Evolutionary conservation across 2,888 invertebrate species (phyloP).

Genomic region (Drosophila bunnanda): DNA sequence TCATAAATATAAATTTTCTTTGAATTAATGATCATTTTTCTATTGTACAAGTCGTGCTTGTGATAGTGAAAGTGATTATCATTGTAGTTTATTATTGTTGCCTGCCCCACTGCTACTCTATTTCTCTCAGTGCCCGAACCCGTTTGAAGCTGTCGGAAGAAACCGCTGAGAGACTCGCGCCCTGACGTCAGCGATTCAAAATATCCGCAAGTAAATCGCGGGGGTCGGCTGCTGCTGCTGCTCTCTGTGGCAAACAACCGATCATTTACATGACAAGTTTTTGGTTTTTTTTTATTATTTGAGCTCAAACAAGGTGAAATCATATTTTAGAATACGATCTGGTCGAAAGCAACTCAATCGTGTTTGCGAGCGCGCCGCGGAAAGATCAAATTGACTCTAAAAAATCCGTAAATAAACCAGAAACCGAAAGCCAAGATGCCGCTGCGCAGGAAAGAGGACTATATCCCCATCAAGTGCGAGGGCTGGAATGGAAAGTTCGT

Average conservation of each 20-base stretch:
- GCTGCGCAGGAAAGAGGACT: slow-evolving; percentile 80
- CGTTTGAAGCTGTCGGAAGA: slow-evolving; percentile 49
- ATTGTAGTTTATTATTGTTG: not conserved
- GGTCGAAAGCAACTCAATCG: slow-evolving; percentile 55
- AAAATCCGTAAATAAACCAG: slow-evolving; percentile 1
- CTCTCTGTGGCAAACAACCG: slow-evolving; percentile 43
- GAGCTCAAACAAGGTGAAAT: slow-evolving; percentile 61
- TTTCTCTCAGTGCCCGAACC: slow-evolving; percentile 27
- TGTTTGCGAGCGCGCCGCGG: slow-evolving; percentile 54
- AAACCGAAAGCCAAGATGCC: slow-evolving; percentile 68
- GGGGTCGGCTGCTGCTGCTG: slow-evolving; percentile 21
- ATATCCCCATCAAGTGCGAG: slow-evolving; percentile 84
- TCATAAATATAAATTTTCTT: not conserved
- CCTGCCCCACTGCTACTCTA: rapidly evolving
- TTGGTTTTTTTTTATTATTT: slow-evolving; percentile 5
- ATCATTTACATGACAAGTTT: slow-evolving; percentile 63
- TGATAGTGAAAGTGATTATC: not conserved
- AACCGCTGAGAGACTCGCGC: slow-evolving; percentile 13
- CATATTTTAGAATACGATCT: slow-evolving; percentile 73
- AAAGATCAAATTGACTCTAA: slow-evolving; percentile 38
- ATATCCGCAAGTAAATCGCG: slow-evolving; percentile 45
- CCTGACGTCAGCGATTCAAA: slow-evolving; percentile 62
- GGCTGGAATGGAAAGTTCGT: slow-evolving; percentile 85
- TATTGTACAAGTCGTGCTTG: rapidly evolving
- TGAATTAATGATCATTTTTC: not conserved